Evolutionary conservation across 2,797 vertebrate species (phyloP).

Genomic region (Pitangus sulphuratus): DNA sequence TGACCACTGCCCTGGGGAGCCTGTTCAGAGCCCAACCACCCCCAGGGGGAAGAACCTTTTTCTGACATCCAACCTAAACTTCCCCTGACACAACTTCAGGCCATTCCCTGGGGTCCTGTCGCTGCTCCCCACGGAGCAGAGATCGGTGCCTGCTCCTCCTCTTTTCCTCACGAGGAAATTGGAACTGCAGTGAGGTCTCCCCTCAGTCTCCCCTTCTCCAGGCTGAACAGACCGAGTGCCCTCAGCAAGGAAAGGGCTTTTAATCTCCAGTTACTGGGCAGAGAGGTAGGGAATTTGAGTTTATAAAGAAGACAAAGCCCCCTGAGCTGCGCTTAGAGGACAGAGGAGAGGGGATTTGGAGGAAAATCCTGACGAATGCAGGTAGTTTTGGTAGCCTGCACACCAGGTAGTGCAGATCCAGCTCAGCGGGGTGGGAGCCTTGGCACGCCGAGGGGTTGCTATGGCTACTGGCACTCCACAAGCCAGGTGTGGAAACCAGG

Average conservation of each 20-base stretch:
- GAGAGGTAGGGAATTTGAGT: not conserved
- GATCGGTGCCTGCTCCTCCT: not conserved
- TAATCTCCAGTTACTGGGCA: not conserved
- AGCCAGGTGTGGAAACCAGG: not conserved
- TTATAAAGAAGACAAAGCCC: not conserved
- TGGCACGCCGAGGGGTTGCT: not conserved
- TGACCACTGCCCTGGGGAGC: not conserved
- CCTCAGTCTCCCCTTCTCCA: not conserved
- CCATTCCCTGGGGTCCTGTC: not conserved
- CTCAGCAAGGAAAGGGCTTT: not conserved
- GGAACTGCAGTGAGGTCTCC: not conserved
- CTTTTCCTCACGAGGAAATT: not conserved
- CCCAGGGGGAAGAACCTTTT: not conserved
- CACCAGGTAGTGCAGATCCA: not conserved
- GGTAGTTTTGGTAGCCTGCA: not conserved
- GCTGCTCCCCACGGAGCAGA: not conserved
- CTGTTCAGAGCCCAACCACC: not conserved
- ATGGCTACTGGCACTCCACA: conserved; percentile 35
- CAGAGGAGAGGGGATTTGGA: not conserved
- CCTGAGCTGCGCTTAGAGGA: not conserved
- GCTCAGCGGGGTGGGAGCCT: not conserved
- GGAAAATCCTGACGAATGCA: not conserved
- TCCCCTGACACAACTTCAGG: not conserved
- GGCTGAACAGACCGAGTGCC: not conserved
- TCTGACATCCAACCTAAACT: too few relatives aligned